Evolutionary conservation across 2,888 invertebrate species (phyloP).

Genomic region (Orthosia incerta): DNA sequence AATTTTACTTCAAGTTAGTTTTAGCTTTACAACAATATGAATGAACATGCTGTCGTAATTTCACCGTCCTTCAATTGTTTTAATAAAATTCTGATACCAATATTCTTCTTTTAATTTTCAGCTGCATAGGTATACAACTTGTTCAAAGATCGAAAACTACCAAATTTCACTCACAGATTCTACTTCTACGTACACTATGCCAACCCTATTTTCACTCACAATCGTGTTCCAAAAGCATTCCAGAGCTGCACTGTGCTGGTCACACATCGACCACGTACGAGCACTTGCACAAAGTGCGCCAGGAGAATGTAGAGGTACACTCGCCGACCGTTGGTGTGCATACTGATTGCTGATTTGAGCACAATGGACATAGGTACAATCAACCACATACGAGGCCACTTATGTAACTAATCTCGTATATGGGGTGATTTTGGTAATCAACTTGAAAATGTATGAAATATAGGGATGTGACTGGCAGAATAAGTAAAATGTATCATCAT

Average conservation of each 20-base stretch:
- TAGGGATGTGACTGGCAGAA: too few species aligned
- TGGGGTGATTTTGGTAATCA: background rate
- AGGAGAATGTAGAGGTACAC: background rate
- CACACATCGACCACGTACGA: background rate
- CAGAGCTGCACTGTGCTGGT: background rate
- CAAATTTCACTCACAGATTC: background rate
- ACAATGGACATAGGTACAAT: background rate
- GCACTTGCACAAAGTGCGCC: slow-evolving; percentile 2
- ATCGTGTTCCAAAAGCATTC: slow-evolving; percentile 1
- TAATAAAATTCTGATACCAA: too few species aligned
- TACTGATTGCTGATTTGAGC: slow-evolving; percentile 21
- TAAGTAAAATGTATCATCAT: too few species aligned
- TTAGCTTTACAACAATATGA: background rate
- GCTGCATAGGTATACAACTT: too few species aligned
- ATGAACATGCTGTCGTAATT: background rate
- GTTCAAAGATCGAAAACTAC: background rate
- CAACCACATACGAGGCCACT: too few species aligned
- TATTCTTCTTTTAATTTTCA: too few species aligned
- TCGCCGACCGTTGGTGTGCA: background rate
- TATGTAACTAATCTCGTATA: too few species aligned
- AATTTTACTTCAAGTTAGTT: background rate
- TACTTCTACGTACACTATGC: background rate
- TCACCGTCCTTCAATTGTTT: background rate
- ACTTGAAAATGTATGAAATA: background rate
- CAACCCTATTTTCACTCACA: background rate